Evolutionary conservation across 2,888 invertebrate species (phyloP).

Genomic region (Hydroisotoma schaefferi): DNA sequence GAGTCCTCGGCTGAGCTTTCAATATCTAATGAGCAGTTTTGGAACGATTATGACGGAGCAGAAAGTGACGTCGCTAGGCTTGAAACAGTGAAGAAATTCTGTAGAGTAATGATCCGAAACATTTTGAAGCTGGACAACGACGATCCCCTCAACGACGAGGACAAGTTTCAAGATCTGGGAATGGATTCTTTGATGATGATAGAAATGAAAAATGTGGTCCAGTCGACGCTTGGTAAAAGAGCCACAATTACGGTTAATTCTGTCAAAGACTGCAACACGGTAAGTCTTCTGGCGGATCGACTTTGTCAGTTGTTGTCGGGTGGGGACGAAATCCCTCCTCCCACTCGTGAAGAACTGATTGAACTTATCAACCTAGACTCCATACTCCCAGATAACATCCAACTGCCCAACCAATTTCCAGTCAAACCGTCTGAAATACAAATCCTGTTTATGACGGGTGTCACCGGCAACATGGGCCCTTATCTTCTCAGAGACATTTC

Average conservation of each 20-base stretch:
- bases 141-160: conserved; percentile 26
- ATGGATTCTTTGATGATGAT: conserved; percentile 33
- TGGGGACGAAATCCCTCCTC: conserved; percentile 8
- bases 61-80: conserved; percentile 3
- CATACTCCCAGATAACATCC: background rate
- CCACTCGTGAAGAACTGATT: conserved; percentile 16
- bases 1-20: conserved; percentile 5
- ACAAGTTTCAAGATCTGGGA: conserved; percentile 29
- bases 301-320: conserved; percentile 4
- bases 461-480: conserved; percentile 36
- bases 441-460: conserved; percentile 36
- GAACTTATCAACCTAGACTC: conserved; percentile 14
- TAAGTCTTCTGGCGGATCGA: conserved; percentile 8
- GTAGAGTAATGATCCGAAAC: conserved; percentile 18
- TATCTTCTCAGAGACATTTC: conserved; percentile 32
- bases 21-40: conserved; percentile 17
- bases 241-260: conserved; percentile 21
- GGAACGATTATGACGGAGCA: conserved; percentile 20
- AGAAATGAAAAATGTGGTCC: conserved; percentile 32
- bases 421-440: conserved; percentile 24
- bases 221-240: conserved; percentile 20
- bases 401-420: background rate
- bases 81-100: conserved; percentile 8
- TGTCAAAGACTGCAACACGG: conserved; percentile 23
- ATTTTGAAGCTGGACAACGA: conserved; percentile 22